Percentiles rank a stretch among this genome's conserved stretches.
Evolutionary conservation across 1,140 invertebrate species (phyloP).

Genomic region (Halictus rubicundus): DNA sequence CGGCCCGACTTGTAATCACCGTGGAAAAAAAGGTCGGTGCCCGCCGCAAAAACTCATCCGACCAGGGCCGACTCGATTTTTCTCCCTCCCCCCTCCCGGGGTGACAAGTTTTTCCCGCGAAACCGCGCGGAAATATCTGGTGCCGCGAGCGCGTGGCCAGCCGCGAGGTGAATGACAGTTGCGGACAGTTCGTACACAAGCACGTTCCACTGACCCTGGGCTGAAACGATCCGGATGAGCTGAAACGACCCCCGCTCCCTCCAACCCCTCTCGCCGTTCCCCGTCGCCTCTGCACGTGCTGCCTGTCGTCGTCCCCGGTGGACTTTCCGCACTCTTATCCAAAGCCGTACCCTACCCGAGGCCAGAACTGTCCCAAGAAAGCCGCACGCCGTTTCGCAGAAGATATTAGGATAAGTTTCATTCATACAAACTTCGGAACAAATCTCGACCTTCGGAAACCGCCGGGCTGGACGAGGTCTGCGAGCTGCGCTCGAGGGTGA

Average conservation of each 20-base stretch:
- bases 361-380: constrained; percentile 53
- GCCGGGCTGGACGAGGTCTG: constrained; percentile 38
- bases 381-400: constrained; percentile 53
- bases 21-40: neutral
- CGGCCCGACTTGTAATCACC: neutral
- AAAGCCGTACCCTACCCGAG: constrained; percentile 50
- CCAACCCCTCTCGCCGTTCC: too few relatives aligned
- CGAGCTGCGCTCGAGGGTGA: constrained; percentile 52
- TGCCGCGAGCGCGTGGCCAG: constrained; percentile 28
- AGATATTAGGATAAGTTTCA: constrained; percentile 76
- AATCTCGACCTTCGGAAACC: constrained; percentile 74
- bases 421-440: constrained; percentile 75
- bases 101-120: constrained; percentile 31
- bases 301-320: neutral
- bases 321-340: constrained; percentile 59
- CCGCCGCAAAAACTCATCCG: constrained; percentile 27
- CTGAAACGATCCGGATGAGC: constrained; percentile 60
- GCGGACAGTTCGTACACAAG: constrained; percentile 64
- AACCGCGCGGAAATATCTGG: constrained; percentile 41
- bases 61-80: constrained; percentile 6
- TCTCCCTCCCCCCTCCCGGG: neutral
- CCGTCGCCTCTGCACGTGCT: constrained; percentile 13
- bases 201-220: constrained; percentile 68
- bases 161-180: constrained; percentile 65
- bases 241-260: constrained; percentile 45